Evolutionary conservation across 1,140 invertebrate genomes (phyloP).

Genomic region (Zaprionus vittiger): DNA sequence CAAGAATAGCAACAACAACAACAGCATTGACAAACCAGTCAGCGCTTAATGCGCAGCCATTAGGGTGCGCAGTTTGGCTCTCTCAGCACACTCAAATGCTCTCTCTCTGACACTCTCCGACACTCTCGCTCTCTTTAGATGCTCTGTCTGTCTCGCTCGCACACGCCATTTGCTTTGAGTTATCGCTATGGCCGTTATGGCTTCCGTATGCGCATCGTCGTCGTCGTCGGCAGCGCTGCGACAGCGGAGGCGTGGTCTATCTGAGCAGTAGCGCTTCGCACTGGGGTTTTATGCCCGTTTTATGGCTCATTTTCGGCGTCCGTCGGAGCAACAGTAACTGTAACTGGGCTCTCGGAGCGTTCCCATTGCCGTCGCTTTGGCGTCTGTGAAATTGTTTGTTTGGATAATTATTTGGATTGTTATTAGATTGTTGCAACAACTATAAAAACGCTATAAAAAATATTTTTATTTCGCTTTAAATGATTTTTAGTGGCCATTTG

Average conservation of each 20-base stretch:
- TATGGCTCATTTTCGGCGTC: constrained; percentile 79
- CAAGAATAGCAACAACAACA: constrained; percentile 15
- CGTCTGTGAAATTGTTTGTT: constrained; percentile 76
- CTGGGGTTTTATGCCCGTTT: constrained; percentile 79
- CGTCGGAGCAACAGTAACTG: constrained; percentile 55
- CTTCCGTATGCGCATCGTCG: constrained; percentile 75
- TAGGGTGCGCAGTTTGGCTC: constrained; percentile 65
- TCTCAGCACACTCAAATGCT: constrained; percentile 4
- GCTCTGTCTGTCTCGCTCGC: constrained; percentile 45
- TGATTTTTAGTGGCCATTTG: constrained; percentile 78
- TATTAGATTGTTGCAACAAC: constrained; percentile 84
- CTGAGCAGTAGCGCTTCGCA: constrained; percentile 66
- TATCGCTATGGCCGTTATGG: constrained; percentile 83
- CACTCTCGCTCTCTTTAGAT: constrained; percentile 20
- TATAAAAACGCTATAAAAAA: constrained; percentile 83
- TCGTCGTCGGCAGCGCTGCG: constrained; percentile 37
- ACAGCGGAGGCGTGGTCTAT: constrained; percentile 68
- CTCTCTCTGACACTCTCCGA: constrained; percentile 15
- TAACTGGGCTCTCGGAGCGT: constrained; percentile 44
- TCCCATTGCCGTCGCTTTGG: constrained; percentile 67
- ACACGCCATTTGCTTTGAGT: constrained; percentile 72
- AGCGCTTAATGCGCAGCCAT: constrained; percentile 63
- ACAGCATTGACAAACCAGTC: constrained; percentile 25
- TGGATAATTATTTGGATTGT: constrained; percentile 84
- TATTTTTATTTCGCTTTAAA: constrained; percentile 83